Percentiles rank a stretch among this genome's conserved stretches.
phyloP scores from a whole-genome alignment of 2,113 vertebrate species.

The Porphyrio hochstetteri region DNA sequence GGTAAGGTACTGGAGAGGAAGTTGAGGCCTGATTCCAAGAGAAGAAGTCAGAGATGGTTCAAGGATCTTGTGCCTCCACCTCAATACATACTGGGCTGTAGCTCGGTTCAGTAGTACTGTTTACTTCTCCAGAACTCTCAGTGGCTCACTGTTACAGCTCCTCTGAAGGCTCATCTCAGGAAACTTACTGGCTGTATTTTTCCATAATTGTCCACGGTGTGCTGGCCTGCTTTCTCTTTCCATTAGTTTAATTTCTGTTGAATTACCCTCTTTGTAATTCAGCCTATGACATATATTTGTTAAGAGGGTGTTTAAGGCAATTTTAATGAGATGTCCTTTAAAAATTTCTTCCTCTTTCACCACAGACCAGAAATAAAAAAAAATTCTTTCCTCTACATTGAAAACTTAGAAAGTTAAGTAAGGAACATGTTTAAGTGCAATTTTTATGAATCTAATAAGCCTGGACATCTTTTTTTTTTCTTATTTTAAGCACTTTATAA shows the following conservation, averaged over 20 bases:
- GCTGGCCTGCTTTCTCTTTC: background rate
- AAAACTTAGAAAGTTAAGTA: background rate
- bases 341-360: background rate
- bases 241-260: background rate
- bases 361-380: background rate
- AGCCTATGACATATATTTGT: background rate
- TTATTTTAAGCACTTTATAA: background rate
- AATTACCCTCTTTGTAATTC: background rate
- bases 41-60: background rate
- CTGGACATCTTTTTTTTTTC: background rate
- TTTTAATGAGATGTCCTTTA: background rate
- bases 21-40: background rate
- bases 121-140: background rate
- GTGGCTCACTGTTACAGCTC: background rate
- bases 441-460: background rate
- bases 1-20: background rate
- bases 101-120: background rate
- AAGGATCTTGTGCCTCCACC: background rate
- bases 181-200: background rate
- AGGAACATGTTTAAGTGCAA: background rate
- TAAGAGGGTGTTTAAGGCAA: background rate
- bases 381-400: background rate
- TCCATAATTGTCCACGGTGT: background rate
- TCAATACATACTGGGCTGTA: background rate
- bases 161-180: background rate